Percentiles rank a stretch among this genome's conserved stretches.
These are phyloP conservation scores for Peromyscus attwateri DNA, from an alignment of 2,797 vertebrate genomes.

Conservation along the genomic window DNA sequence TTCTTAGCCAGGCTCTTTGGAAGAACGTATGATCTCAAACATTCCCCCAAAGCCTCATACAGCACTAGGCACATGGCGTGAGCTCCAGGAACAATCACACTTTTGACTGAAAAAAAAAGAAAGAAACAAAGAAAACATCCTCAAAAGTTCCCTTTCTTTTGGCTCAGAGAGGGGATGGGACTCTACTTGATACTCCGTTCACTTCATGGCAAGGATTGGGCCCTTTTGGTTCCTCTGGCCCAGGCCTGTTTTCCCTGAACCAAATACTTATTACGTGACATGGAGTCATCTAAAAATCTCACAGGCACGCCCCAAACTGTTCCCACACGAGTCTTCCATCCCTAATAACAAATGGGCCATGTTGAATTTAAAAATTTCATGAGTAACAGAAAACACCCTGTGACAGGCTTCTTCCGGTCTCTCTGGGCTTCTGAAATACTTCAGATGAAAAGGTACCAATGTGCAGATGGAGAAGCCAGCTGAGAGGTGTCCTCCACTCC, in stretches of 20 bases:
- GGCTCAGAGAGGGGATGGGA: background rate
- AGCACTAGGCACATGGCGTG: background rate
- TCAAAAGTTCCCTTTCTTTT: background rate
- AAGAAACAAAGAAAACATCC: background rate
- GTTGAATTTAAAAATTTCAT: constrained; percentile 28
- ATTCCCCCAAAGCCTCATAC: background rate
- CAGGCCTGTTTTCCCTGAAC: background rate
- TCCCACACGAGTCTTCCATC: background rate
- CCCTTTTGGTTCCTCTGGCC: background rate
- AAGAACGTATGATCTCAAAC: background rate
- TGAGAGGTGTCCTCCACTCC: background rate
- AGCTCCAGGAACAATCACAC: background rate
- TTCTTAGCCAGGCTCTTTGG: background rate
- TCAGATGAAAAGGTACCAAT: background rate
- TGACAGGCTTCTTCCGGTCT: constrained; percentile 27
- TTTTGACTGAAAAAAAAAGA: background rate
- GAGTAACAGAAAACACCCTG: constrained; percentile 28
- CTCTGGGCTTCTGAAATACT: constrained; percentile 23
- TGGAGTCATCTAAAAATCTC: background rate
- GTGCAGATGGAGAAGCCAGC: background rate
- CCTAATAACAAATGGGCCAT: background rate
- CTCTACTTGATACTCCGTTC: background rate
- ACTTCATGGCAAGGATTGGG: background rate
- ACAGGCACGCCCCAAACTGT: background rate
- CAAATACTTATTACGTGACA: background rate